Evolutionary conservation across 2,113 vertebrate genomes (phyloP), one percentile per base, ranked within the genome.

Genomic region (Perca fluviatilis): DNA sequence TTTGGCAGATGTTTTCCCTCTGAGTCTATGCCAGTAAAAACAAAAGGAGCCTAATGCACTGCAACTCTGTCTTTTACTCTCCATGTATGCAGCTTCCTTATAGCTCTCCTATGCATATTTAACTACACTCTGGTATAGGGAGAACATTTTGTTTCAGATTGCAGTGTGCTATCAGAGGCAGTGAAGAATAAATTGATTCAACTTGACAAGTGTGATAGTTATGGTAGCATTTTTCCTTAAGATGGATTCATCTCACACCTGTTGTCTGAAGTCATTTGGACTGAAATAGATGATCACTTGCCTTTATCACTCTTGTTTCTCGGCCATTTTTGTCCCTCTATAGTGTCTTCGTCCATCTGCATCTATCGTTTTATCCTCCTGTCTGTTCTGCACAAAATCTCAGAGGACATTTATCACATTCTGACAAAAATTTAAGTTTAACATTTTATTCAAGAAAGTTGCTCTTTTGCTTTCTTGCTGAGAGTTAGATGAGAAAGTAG

Each of bases 51-150:
- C 14, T 51, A 43, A 77, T 25, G 33, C 33, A 21, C 16, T 63
- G 71, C 69, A 63, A 72, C 62, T 63, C 61, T 2, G 27, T 19
- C 53, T 16, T 27, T 70, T 19, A 36, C 53, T 36, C 65, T 50
- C 49, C 56, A 69, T 46, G 36, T 62, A 49, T 64, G 74, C 64
- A 60, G 30, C 57, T 19, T 50, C 40, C 51, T 43, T 58, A 80
- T 66, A 47, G 71, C 61, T 40, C 21, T 54, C 47, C 23, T 16
- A 56, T 89, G 76, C 80, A 87, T 87, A 64, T 90, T 87, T 80
- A 80, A 83, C 53, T 43, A 57, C 69, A 5, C 21, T 58, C 54
- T 19, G 14, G 25, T 77, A 46, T 21, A 23, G 6, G 62, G 50
- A 63, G 66, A 75, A 75, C 56, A 79, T 69, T 69, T 74, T 69